Evolutionary conservation across 2,113 vertebrate genomes (phyloP), one percentile per base, ranked within the genome.

Genomic region (Nettapus auritus): DNA sequence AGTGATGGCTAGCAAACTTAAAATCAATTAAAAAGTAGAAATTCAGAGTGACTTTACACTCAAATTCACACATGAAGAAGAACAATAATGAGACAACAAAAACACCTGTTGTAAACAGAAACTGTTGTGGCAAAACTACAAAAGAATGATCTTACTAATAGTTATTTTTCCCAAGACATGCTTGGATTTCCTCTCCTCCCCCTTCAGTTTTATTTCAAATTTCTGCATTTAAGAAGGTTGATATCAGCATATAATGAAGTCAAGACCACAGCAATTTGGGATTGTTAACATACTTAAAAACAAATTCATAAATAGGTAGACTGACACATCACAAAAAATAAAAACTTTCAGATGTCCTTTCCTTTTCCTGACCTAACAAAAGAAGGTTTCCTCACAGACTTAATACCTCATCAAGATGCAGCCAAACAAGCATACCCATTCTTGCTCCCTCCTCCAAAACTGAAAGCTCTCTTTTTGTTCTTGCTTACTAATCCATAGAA

Each of bases 401-500:
- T 92, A 88, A 80, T 77, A 89, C 56, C 73, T 90, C 88, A 96
- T 86, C 82, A 89, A 95, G 86, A 95, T 81, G 75, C 75, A 96
- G 84, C 83, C 87, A 87, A 95, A 94, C 53, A 95, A 92, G 77
- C 73, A 95, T n/a, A 90, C 8, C 36, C 67, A 77, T 93, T 92
- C 77, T 89, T 95, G 33, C 25, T 86, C 60, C 77, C 23, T 82
- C 76, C 87, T 91, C 89, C 85, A 88, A 94, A 97, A 96, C 78
- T 50, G 31, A 97, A 96, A 96, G 60, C 67, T 44, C 79, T 66
- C 85, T 95, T 98, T 96, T 91, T 95, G 95, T 74, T 98, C 97
- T 94, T 95, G 74, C 79, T 96, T 96, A 67, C 86, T 97, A 98
- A 97, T 97, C 97, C 92, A 97, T 1, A 96, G 91, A 97, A 96